These are phyloP conservation scores for Eumacrocentrus americanus DNA, from an alignment of 2,888 invertebrate species.

Conservation along the genomic window DNA sequence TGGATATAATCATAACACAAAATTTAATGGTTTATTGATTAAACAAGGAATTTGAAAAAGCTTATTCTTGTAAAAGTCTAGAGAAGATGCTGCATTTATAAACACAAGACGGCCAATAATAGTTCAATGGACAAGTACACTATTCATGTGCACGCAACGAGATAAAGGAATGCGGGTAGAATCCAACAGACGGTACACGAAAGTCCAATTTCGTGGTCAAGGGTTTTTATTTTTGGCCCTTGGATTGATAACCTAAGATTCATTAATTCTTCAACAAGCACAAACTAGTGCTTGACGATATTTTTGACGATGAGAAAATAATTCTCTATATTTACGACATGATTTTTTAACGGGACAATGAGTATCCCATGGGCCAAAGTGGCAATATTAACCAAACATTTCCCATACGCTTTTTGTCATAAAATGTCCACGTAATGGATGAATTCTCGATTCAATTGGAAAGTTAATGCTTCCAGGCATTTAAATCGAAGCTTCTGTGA, in stretches of 20 bases:
- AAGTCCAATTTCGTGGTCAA: constrained; percentile 7
- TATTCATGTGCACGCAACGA: constrained; percentile 13
- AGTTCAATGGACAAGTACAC: constrained; percentile 14
- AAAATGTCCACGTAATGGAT: constrained; percentile 14
- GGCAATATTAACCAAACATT: constrained; percentile 61
- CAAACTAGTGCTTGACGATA: not conserved
- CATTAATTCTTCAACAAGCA: not conserved
- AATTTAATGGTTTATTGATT: no score
- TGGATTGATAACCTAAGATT: not conserved
- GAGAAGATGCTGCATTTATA: no score
- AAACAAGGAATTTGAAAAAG: no score
- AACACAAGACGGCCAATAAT: not conserved
- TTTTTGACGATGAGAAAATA: not conserved
- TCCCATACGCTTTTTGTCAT: constrained; percentile 45
- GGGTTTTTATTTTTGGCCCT: constrained; percentile 6
- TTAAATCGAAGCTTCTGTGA: constrained; percentile 12
- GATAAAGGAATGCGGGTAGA: constrained; percentile 28
- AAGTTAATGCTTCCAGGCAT: constrained; percentile 5
- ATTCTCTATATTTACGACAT: constrained; percentile 39
- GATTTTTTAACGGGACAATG: constrained; percentile 37
- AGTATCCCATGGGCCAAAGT: constrained; percentile 56
- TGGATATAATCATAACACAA: no score
- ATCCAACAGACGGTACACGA: constrained; percentile 37
- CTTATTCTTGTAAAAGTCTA: no score
- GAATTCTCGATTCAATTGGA: not conserved